These are phyloP conservation scores for Dendrocincla tyrannina DNA, from an alignment of 2,797 vertebrate genomes.

Conservation along the genomic window DNA sequence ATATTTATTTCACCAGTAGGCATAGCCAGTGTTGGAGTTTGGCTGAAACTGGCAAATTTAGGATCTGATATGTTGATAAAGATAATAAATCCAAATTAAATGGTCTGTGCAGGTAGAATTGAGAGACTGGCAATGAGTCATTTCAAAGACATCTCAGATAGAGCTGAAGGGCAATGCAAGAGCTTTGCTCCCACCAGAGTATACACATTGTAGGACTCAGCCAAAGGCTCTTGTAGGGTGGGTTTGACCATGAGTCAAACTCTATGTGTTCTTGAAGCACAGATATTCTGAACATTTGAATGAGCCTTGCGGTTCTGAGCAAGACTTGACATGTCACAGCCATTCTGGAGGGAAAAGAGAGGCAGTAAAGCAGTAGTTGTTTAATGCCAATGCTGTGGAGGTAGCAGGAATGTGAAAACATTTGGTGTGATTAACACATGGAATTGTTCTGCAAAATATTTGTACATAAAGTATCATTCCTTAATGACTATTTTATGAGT, in stretches of 20 bases:
- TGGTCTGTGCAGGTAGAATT: background rate
- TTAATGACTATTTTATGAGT: slow-evolving; percentile 33
- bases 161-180: background rate
- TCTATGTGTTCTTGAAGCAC: background rate
- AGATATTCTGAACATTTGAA: background rate
- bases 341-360: background rate
- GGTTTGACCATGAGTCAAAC: background rate
- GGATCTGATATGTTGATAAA: background rate
- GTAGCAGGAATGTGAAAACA: background rate
- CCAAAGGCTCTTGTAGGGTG: background rate
- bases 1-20: background rate
- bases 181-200: background rate
- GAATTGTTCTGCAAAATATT: slow-evolving; percentile 22
- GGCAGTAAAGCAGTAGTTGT: background rate
- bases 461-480: slow-evolving; percentile 24
- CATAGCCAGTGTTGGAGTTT: background rate
- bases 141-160: background rate
- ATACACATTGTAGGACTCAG: background rate
- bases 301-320: background rate
- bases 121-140: background rate
- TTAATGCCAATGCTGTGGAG: background rate
- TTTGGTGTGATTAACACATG: background rate
- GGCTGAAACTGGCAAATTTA: background rate
- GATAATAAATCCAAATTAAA: background rate
- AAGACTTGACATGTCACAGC: background rate